phyloP scores from a whole-genome alignment of 2,797 vertebrate genomes.

The Tinamus major region DNA sequence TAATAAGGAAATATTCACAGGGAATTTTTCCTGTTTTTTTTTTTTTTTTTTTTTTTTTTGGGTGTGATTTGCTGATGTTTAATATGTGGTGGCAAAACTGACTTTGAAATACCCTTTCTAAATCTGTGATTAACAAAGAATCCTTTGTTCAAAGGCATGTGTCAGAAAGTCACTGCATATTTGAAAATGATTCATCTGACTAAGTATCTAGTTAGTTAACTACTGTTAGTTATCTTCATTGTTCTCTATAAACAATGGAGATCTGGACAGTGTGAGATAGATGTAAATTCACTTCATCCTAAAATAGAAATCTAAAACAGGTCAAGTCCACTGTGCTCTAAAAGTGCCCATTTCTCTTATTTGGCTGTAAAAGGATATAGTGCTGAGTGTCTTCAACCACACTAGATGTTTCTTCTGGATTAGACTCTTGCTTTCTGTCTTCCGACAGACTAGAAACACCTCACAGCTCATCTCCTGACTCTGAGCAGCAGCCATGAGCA shows the following conservation, averaged over 20 bases:
- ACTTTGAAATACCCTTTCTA: not conserved
- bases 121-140: not conserved
- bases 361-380: not conserved
- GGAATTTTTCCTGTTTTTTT: not conserved
- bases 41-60: too few relatives aligned
- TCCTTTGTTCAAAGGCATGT: not conserved
- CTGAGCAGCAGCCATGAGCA: not conserved
- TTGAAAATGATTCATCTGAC: fast-evolving
- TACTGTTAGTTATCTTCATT: not conserved
- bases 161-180: not conserved
- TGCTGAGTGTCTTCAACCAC: not conserved
- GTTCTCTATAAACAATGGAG: fast-evolving
- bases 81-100: not conserved
- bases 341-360: not conserved
- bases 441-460: not conserved
- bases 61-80: not conserved
- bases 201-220: not conserved
- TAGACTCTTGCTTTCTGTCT: not conserved
- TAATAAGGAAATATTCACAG: not conserved
- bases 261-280: not conserved
- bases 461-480: not conserved
- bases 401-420: not conserved
- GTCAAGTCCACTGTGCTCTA: not conserved
- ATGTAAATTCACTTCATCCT: not conserved
- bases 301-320: not conserved